A percentile compares a stretch with the other conserved stretches of the same genome.
phyloP scores from a whole-genome alignment of 2,888 invertebrate genomes.

The Pseudococcus jackbeardsleyi region DNA sequence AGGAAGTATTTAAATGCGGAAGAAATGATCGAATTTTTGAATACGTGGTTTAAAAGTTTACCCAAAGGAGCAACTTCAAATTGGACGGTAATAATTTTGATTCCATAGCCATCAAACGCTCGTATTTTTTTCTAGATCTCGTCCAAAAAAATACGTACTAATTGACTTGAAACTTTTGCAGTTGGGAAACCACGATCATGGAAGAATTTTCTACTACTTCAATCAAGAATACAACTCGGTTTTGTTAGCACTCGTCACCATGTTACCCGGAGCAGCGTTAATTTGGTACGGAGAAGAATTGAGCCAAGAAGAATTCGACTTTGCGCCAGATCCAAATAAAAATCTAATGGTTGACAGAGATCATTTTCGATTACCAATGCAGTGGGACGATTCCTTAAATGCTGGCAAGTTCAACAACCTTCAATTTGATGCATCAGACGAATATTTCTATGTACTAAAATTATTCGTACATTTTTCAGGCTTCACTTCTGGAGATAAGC shows the following conservation, averaged over 20 bases:
- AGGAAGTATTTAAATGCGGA: background rate
- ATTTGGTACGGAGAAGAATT: constrained; percentile 74
- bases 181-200: constrained; percentile 32
- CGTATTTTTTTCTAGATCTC: no score
- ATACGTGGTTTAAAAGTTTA: constrained; percentile 9
- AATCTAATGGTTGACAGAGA: constrained; percentile 65
- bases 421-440: background rate
- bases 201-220: constrained; percentile 50
- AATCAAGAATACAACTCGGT: constrained; percentile 70
- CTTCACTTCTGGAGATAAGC: constrained; percentile 73
- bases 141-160: no score
- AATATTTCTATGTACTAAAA: constrained; percentile 69
- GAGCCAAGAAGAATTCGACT: constrained; percentile 70
- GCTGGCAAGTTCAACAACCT: constrained; percentile 60
- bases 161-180: background rate
- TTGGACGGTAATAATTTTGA: constrained; percentile 27
- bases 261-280: constrained; percentile 72
- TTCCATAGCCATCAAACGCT: no score
- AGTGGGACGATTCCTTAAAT: constrained; percentile 68
- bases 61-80: constrained; percentile 26
- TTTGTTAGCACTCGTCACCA: constrained; percentile 70
- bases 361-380: constrained; percentile 69
- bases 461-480: constrained; percentile 70
- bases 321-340: background rate
- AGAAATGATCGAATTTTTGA: background rate